Evolutionary conservation across 1,140 invertebrate species (phyloP).

Genomic region (Zelostemma sp.): DNA sequence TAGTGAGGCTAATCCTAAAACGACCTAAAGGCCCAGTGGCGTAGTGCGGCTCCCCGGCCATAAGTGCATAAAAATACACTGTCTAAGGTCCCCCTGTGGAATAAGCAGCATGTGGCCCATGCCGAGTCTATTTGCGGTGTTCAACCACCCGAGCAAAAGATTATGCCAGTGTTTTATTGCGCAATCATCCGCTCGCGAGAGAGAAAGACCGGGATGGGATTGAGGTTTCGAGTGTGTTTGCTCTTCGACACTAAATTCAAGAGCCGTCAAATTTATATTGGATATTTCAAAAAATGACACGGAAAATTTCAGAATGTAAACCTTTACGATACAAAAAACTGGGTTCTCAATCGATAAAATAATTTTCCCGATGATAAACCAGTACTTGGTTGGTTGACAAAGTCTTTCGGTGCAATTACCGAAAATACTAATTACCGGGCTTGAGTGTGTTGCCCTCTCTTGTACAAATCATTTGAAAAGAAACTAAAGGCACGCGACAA

Average conservation of each 20-base stretch:
- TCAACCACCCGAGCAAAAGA: slow-evolving; percentile 54
- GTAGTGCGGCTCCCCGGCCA: slow-evolving; percentile 27
- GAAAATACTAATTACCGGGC: too few species aligned
- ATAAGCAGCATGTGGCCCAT: slow-evolving; percentile 43
- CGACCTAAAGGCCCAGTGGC: slow-evolving; percentile 35
- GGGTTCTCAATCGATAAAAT: too few species aligned
- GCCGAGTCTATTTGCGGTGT: slow-evolving; percentile 44
- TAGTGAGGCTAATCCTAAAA: slow-evolving; percentile 65
- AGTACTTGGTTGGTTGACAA: too few species aligned
- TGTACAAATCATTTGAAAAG: too few species aligned
- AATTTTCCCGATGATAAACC: too few species aligned
- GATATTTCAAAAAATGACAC: slow-evolving; percentile 46
- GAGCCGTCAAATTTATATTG: slow-evolving; percentile 16
- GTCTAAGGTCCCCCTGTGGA: slow-evolving; percentile 37
- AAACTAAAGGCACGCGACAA: too few species aligned
- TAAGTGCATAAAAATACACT: slow-evolving; percentile 51
- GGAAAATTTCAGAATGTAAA: too few species aligned
- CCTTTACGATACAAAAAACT: too few species aligned
- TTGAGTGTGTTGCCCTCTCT: too few species aligned
- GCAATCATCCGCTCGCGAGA: slow-evolving; percentile 59
- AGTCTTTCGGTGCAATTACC: too few species aligned
- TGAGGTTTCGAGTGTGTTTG: slow-evolving; percentile 33
- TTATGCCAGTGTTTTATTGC: slow-evolving; percentile 66
- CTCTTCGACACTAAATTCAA: slow-evolving; percentile 28
- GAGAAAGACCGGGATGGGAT: slow-evolving; percentile 35